phyloP scores from a whole-genome alignment of 2,888 invertebrate species.

The Oithona nana region DNA sequence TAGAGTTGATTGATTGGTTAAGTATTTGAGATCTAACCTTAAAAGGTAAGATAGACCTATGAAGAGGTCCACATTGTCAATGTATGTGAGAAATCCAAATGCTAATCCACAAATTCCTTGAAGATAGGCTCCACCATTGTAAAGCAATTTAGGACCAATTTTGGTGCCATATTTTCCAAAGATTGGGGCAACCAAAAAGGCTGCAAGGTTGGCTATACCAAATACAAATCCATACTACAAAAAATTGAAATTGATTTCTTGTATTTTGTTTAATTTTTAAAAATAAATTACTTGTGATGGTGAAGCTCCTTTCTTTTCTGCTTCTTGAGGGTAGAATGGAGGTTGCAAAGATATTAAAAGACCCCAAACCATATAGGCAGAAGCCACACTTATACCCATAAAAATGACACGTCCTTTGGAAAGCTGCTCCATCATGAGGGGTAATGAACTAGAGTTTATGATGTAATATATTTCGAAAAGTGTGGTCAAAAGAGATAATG shows the following conservation, averaged over 20 bases:
- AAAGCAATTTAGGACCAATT: not conserved
- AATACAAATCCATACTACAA: constrained; percentile 2
- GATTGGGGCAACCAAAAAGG: not conserved
- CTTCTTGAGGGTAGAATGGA: not conserved
- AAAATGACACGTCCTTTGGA: too few species aligned
- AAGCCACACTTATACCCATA: too few species aligned
- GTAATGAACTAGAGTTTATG: too few species aligned
- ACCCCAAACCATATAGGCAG: not conserved
- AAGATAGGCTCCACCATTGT: not conserved
- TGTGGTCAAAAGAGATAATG: too few species aligned
- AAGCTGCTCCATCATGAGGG: too few species aligned
- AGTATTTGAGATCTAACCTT: too few species aligned
- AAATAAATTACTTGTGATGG: not conserved
- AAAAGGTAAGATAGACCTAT: constrained; percentile 2
- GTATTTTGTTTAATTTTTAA: not conserved
- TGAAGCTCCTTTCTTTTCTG: not conserved
- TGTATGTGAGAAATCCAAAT: not conserved
- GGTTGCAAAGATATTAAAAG: not conserved
- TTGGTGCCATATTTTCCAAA: not conserved
- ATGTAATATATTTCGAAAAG: too few species aligned
- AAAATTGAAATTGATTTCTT: not conserved
- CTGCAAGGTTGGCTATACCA: not conserved
- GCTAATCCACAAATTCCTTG: not conserved
- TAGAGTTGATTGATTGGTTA: too few species aligned
- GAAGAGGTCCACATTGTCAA: not conserved